A percentile compares a stretch with the other conserved stretches of the same genome.
Evolutionary conservation across 2,113 vertebrate species (phyloP).

Genomic region (Campylomormyrus numenius): DNA sequence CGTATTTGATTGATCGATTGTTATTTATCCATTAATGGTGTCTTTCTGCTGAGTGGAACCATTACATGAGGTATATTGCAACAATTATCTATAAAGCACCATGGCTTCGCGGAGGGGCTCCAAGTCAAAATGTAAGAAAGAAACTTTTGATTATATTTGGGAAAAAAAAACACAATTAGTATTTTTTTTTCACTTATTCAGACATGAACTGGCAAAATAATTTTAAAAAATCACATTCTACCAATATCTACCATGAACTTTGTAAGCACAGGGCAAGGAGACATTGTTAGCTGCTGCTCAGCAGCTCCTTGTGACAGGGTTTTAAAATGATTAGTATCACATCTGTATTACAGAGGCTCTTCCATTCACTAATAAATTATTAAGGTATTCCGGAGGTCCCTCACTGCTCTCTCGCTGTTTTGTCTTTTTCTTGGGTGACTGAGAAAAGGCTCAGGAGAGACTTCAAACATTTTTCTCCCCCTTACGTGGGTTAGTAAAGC

Average conservation of each 20-base stretch:
- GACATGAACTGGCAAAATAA: conserved; percentile 43
- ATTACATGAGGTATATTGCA: conserved; percentile 24
- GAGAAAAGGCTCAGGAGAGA: conserved; percentile 22
- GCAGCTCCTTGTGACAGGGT: conserved; percentile 41
- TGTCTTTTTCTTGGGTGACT: conserved; percentile 22
- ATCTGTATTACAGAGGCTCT: conserved; percentile 58
- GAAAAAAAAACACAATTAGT: conserved; percentile 31
- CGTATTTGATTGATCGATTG: conserved; percentile 7
- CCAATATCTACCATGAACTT: conserved; percentile 33
- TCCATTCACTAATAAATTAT: conserved; percentile 63
- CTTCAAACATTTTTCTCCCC: neutral
- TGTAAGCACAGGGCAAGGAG: conserved; percentile 37
- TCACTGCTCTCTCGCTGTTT: conserved; percentile 38
- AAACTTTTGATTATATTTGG: conserved; percentile 44
- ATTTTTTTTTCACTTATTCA: conserved; percentile 47
- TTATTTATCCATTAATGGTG: conserved; percentile 12
- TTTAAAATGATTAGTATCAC: conserved; percentile 60
- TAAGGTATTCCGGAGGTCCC: conserved; percentile 59
- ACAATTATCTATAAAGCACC: conserved; percentile 33
- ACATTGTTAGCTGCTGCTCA: conserved; percentile 31
- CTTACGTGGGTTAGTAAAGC: neutral
- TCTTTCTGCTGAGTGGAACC: conserved; percentile 11
- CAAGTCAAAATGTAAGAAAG: conserved; percentile 28
- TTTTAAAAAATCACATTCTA: conserved; percentile 37
- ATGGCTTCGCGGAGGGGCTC: conserved; percentile 53